phyloP scores from a whole-genome alignment of 2,113 vertebrate species.

The Sylvia atricapilla region DNA sequence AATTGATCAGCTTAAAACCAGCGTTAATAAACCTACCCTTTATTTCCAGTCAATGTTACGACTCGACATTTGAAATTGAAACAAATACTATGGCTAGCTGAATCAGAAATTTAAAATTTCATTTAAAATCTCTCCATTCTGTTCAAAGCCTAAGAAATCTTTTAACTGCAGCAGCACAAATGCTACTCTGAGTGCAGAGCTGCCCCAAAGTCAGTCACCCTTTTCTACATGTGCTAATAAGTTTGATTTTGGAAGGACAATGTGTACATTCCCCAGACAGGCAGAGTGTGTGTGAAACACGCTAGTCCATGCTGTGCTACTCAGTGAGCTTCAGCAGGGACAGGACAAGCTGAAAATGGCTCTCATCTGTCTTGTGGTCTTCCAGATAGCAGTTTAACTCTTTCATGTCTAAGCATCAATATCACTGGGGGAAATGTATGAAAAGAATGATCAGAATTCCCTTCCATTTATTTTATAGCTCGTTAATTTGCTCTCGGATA shows the following conservation, averaged over 20 bases:
- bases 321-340: constrained; percentile 79
- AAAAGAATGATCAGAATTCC: neutral
- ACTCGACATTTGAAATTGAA: constrained; percentile 54
- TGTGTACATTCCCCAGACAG: constrained; percentile 84
- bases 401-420: constrained; percentile 22
- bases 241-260: constrained; percentile 84
- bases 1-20: neutral
- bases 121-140: constrained; percentile 50
- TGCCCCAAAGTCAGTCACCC: constrained; percentile 82
- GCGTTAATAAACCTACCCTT: constrained; percentile 18
- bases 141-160: constrained; percentile 56
- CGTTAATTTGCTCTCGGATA: neutral
- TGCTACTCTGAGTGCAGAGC: constrained; percentile 36
- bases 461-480: neutral
- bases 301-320: constrained; percentile 78
- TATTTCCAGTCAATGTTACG: constrained; percentile 33
- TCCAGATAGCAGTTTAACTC: constrained; percentile 71
- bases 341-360: constrained; percentile 81
- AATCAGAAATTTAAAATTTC: constrained; percentile 58
- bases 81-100: constrained; percentile 29
- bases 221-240: constrained; percentile 82
- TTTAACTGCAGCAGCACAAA: constrained; percentile 60
- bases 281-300: constrained; percentile 79
- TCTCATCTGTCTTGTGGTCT: constrained; percentile 79
- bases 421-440: neutral